Conservation (phyloP, 2,888 invertebrate species). For the Drosophila robusta region DNA sequence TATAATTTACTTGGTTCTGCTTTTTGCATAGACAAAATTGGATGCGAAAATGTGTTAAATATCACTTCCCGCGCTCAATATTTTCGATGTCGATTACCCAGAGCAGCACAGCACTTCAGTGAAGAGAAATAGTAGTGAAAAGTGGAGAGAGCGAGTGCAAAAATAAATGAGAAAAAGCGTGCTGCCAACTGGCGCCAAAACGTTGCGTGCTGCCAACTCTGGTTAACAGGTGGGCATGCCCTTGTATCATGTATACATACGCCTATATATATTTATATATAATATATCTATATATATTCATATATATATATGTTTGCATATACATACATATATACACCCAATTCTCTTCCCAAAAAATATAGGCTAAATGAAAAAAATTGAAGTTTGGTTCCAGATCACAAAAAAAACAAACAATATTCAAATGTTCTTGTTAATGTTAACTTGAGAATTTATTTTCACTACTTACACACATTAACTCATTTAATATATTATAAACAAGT, state of each 20-base stretch:
- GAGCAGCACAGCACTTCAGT: conserved; percentile 48
- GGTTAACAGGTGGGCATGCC: conserved; percentile 48
- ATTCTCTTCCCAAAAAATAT: too few species aligned
- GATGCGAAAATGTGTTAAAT: conserved; percentile 38
- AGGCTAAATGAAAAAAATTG: too few species aligned
- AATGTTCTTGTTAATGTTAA: too few species aligned
- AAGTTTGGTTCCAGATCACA: too few species aligned
- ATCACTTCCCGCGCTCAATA: conserved; percentile 72
- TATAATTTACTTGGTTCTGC: conserved; percentile 35
- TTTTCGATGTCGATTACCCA: conserved; percentile 53
- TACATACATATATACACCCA: too few species aligned
- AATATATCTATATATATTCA: not conserved
- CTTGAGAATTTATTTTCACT: too few species aligned
- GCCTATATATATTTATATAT: not conserved
- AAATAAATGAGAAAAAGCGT: conserved; percentile 11
- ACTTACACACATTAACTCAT: too few species aligned
- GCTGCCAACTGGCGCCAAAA: conserved; percentile 40
- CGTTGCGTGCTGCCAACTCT: conserved; percentile 43
- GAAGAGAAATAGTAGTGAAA: conserved; percentile 43
- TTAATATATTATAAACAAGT: too few species aligned
- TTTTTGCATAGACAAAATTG: conserved; percentile 38
- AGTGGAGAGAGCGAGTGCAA: conserved; percentile 46
- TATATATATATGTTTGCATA: not conserved
- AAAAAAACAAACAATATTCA: too few species aligned
- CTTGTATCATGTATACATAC: not conserved